phyloP scores from a whole-genome alignment of 2,888 invertebrate species.

The Epistrophe grossulariae region DNA sequence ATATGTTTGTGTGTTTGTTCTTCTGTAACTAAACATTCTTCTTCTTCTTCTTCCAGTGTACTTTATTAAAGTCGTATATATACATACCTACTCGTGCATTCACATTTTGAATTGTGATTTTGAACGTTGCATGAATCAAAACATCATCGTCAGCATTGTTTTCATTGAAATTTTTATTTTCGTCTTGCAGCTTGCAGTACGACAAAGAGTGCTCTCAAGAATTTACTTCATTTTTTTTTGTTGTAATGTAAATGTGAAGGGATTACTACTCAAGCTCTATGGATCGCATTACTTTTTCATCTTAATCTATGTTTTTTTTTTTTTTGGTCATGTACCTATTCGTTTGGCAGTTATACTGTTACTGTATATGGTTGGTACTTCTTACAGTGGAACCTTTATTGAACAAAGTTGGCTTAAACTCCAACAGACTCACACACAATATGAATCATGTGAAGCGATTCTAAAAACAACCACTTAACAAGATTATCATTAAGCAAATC shows the following conservation, averaged over 20 bases:
- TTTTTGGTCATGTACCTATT: no score
- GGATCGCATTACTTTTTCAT: slow-evolving; percentile 62
- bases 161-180: slow-evolving; percentile 21
- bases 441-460: no score
- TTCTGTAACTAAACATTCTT: background rate
- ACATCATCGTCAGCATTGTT: slow-evolving; percentile 13
- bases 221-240: slow-evolving; percentile 32
- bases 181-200: slow-evolving; percentile 5
- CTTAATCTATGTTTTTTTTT: slow-evolving; percentile 41
- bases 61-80: slow-evolving; percentile 1
- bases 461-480: no score
- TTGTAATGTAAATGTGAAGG: slow-evolving; percentile 42
- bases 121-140: background rate
- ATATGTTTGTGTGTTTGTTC: slow-evolving; percentile 7
- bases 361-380: slow-evolving; percentile 21
- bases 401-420: background rate
- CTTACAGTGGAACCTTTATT: slow-evolving; percentile 20
- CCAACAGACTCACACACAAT: no score
- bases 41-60: background rate
- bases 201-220: background rate
- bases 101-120: slow-evolving; percentile 14
- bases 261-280: slow-evolving; percentile 55
- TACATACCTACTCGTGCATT: background rate
- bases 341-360: background rate
- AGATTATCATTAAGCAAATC: no score